Evolutionary conservation across 2,113 vertebrate genomes (phyloP).

Genomic region (Mirounga angustirostris): DNA sequence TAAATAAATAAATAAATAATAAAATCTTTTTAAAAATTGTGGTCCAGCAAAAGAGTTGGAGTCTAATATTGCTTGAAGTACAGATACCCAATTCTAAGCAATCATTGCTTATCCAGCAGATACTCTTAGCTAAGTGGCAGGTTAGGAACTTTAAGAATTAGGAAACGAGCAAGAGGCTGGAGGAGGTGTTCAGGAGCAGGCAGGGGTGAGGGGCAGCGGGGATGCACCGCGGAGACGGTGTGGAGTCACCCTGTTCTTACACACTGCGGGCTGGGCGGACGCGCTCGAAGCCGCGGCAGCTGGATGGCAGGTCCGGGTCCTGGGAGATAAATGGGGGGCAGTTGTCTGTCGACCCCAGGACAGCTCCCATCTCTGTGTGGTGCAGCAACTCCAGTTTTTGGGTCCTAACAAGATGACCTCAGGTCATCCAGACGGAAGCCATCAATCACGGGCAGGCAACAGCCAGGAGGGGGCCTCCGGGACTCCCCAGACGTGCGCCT

Average conservation of each 20-base stretch:
- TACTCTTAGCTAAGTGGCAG: fast-evolving
- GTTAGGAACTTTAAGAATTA: fast-evolving
- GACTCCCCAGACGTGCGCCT: neutral
- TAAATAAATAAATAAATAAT: neutral
- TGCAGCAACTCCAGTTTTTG: neutral
- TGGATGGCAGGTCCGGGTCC: neutral
- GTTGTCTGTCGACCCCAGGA: neutral
- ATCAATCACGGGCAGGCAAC: constrained; percentile 26
- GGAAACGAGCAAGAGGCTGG: neutral
- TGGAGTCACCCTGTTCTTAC: neutral
- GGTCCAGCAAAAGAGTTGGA: fast-evolving
- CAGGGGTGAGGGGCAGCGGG: fast-evolving
- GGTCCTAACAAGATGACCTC: constrained; percentile 46
- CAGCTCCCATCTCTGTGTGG: neutral
- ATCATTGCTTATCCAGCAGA: neutral
- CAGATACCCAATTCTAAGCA: neutral
- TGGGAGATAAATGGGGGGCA: constrained; percentile 17
- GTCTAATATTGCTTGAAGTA: neutral
- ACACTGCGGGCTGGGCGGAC: fast-evolving
- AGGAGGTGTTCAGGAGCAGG: fast-evolving
- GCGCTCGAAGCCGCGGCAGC: neutral
- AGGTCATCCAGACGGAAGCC: neutral
- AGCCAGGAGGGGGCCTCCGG: neutral
- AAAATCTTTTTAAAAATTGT: neutral
- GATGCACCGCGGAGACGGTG: fast-evolving